phyloP scores from a whole-genome alignment of 2,797 vertebrate species.

The Sebastes oblongus region DNA sequence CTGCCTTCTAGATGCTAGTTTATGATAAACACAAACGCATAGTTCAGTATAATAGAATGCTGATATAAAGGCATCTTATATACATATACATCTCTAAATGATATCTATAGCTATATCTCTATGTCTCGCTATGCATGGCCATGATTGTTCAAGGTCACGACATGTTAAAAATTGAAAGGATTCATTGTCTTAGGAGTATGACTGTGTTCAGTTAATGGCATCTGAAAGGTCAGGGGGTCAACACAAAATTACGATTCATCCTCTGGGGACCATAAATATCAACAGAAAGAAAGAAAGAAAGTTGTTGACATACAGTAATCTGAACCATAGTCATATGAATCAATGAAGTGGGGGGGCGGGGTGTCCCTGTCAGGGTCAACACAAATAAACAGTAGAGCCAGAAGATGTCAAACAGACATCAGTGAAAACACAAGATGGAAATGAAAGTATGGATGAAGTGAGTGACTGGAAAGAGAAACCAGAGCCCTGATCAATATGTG shows the following conservation, averaged over 20 bases:
- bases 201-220: too few species aligned
- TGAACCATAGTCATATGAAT: neutral
- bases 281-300: too few species aligned
- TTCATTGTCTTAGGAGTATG: neutral
- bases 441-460: constrained; percentile 52
- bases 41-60: too few species aligned
- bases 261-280: neutral
- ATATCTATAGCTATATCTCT: too few species aligned
- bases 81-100: too few species aligned
- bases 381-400: too few species aligned
- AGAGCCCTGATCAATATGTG: constrained; percentile 73
- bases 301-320: neutral
- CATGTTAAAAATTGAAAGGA: neutral
- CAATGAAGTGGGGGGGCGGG: neutral
- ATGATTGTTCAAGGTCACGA: neutral
- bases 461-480: constrained; percentile 67
- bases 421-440: constrained; percentile 41
- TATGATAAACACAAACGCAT: too few species aligned
- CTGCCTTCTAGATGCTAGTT: too few species aligned
- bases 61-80: neutral
- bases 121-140: too few species aligned
- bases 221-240: neutral
- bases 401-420: neutral
- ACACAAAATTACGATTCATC: neutral
- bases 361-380: too few species aligned